A percentile compares a stretch with the other conserved stretches of the same genome.
Conservation (phyloP, 2,888 invertebrate genomes). For the Torymus aiolomorphi region DNA sequence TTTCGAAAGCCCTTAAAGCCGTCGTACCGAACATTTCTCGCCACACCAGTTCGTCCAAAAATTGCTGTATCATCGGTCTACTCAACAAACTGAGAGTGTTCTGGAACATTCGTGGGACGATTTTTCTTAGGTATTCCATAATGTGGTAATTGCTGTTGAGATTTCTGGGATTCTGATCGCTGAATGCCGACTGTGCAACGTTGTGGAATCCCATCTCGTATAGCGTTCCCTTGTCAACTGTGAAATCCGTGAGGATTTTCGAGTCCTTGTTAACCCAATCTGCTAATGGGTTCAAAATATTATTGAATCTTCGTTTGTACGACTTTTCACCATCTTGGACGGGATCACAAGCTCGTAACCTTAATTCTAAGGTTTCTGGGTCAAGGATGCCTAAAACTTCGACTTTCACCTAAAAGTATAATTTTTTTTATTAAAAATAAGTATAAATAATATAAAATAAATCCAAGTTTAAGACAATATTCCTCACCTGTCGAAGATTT, state of each 20-base stretch:
- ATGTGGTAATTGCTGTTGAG: constrained; percentile 84
- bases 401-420: constrained; percentile 82
- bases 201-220: constrained; percentile 87
- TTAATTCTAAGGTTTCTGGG: constrained; percentile 80
- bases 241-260: constrained; percentile 87
- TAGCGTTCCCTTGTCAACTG: constrained; percentile 88
- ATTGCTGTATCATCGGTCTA: constrained; percentile 91
- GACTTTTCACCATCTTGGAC: constrained; percentile 86
- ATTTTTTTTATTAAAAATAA: neutral
- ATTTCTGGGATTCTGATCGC: constrained; percentile 76
- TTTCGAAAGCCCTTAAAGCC: constrained; percentile 87
- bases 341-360: constrained; percentile 90
- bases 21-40: constrained; percentile 89
- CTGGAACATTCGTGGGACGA: constrained; percentile 94
- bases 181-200: constrained; percentile 81
- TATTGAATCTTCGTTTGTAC: constrained; percentile 87
- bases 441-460: neutral
- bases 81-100: constrained; percentile 89
- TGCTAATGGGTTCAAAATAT: constrained; percentile 87
- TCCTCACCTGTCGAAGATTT: constrained; percentile 74
- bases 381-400: constrained; percentile 91
- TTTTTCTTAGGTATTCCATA: constrained; percentile 91
- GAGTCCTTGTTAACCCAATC: constrained; percentile 89
- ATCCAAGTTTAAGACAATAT: neutral
- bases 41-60: constrained; percentile 93